Evolutionary conservation across 2,797 vertebrate species (phyloP).

Genomic region (Loriculus beryllinus): DNA sequence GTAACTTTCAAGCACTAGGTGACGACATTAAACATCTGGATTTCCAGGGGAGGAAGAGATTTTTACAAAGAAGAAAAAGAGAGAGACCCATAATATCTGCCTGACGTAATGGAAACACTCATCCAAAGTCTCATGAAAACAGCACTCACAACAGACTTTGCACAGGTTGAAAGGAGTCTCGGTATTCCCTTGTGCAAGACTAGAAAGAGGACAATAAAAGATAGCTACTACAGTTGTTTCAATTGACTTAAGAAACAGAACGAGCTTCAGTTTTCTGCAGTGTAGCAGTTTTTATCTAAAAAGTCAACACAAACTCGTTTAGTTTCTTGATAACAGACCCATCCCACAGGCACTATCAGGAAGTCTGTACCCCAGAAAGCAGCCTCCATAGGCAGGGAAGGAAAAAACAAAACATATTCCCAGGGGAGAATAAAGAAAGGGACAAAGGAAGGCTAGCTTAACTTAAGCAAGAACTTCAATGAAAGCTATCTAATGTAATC

Average conservation of each 20-base stretch:
- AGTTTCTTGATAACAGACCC: background rate
- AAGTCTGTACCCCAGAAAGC: background rate
- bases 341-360: background rate
- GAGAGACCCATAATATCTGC: background rate
- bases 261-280: background rate
- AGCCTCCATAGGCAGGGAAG: background rate
- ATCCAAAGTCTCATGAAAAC: background rate
- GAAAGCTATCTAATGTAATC: background rate
- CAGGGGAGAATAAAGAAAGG: background rate
- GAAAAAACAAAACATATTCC: background rate
- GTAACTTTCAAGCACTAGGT: background rate
- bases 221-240: slow-evolving; percentile 1
- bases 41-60: background rate
- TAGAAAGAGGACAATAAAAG: slow-evolving; percentile 11
- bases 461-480: background rate
- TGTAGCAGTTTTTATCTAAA: background rate
- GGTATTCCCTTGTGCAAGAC: background rate
- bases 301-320: background rate
- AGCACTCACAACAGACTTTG: background rate
- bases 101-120: slow-evolving; percentile 46
- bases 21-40: slow-evolving; percentile 19
- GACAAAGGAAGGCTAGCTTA: background rate
- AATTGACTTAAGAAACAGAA: slow-evolving; percentile 14
- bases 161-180: background rate
- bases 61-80: background rate